Conservation (phyloP, 2,797 vertebrate genomes). For the Protonibea diacanthus region DNA sequence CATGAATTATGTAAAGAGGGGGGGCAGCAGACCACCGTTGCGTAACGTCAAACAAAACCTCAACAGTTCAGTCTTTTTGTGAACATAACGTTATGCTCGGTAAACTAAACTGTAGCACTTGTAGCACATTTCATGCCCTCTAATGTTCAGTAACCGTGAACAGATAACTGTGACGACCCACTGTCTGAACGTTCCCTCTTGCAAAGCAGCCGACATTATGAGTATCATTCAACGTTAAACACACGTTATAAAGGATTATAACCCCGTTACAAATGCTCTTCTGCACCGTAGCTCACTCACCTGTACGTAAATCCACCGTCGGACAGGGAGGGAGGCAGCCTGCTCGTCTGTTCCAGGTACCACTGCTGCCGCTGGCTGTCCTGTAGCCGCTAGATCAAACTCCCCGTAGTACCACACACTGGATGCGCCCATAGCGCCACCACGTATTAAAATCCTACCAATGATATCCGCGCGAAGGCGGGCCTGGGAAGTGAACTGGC, state of each 20-base stretch:
- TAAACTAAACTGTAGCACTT: background rate
- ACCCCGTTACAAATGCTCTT: background rate
- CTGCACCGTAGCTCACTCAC: conserved; percentile 40
- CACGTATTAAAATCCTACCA: conserved; percentile 33
- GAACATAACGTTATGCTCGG: too few species aligned
- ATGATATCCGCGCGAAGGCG: conserved; percentile 21
- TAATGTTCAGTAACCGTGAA: background rate
- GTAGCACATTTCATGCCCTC: fast-evolving
- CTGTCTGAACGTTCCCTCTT: too few species aligned
- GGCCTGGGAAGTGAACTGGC: background rate
- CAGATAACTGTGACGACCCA: background rate
- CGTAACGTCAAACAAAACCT: background rate
- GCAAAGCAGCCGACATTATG: fast-evolving
- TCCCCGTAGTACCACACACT: fast-evolving
- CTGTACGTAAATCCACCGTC: background rate
- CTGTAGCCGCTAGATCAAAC: conserved; percentile 1
- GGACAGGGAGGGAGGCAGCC: background rate
- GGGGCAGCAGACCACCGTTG: background rate
- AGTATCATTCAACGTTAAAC: fast-evolving
- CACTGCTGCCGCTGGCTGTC: background rate
- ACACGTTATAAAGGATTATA: too few species aligned
- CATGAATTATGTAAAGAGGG: too few species aligned
- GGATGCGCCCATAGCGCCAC: conserved; percentile 67
- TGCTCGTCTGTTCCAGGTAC: conserved; percentile 10
- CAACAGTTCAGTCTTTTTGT: background rate